Evolutionary conservation across 2,888 invertebrate genomes (phyloP).

Genomic region (Pachycephus smyrnensis): DNA sequence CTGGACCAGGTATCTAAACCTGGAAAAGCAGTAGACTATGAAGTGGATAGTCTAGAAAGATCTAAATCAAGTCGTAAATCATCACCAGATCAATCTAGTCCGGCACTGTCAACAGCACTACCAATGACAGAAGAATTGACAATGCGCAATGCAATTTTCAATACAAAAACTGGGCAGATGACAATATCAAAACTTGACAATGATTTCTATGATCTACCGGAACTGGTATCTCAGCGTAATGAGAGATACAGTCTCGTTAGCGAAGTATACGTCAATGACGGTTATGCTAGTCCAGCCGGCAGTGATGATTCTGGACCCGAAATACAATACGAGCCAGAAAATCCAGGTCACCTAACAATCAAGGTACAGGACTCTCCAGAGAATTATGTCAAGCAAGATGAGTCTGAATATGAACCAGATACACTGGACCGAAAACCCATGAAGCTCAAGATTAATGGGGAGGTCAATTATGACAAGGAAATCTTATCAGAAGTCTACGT

Average conservation of each 20-base stretch:
- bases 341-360: slow-evolving; percentile 85
- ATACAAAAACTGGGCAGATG: slow-evolving; percentile 72
- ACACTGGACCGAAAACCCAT: slow-evolving; percentile 84
- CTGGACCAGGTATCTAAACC: slow-evolving; percentile 43
- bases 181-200: slow-evolving; percentile 67
- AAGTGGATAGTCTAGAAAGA: slow-evolving; percentile 62
- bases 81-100: slow-evolving; percentile 73
- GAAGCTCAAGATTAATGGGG: slow-evolving; percentile 67
- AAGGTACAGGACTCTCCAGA: slow-evolving; percentile 86
- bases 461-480: slow-evolving; percentile 63
- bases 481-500: slow-evolving; percentile 63
- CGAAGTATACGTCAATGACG: slow-evolving; percentile 84
- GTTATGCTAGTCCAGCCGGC: slow-evolving; percentile 70
- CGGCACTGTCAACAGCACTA: slow-evolving; percentile 78
- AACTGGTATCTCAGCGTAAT: slow-evolving; percentile 66
- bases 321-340: slow-evolving; percentile 72
- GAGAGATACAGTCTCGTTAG: slow-evolving; percentile 78
- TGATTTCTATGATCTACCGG: slow-evolving; percentile 67
- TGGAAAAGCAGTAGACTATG: slow-evolving; percentile 46
- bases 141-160: slow-evolving; percentile 81
- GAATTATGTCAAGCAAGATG: slow-evolving; percentile 80
- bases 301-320: slow-evolving; percentile 70
- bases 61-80: slow-evolving; percentile 38
- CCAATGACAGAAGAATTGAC: slow-evolving; percentile 86
- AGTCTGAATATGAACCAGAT: slow-evolving; percentile 88